Evolutionary conservation across 2,888 invertebrate genomes (phyloP).

Genomic region (Tribolium freemani): DNA sequence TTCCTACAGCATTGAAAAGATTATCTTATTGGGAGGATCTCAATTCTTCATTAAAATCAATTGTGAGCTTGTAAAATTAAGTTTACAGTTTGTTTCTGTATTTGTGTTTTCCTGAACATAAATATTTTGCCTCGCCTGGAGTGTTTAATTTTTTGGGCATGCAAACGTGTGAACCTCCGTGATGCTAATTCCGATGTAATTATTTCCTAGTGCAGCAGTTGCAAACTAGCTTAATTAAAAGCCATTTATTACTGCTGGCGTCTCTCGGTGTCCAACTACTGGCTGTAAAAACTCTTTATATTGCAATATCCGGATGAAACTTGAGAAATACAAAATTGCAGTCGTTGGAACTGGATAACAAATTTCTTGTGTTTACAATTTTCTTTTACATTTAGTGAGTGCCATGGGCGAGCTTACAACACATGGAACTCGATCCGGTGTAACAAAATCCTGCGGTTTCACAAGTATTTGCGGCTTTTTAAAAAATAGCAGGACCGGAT

Average conservation of each 20-base stretch:
- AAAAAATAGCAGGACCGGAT: conserved; percentile 19
- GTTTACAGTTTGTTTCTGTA: background rate
- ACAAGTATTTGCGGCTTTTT: conserved; percentile 30
- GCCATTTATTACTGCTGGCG: conserved; percentile 9
- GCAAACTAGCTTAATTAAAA: conserved; percentile 20
- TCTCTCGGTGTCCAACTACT: background rate
- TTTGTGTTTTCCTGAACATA: background rate
- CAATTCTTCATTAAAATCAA: background rate
- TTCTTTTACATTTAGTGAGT: conserved; percentile 6
- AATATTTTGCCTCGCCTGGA: background rate
- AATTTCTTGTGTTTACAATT: background rate
- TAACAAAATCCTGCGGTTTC: conserved; percentile 40
- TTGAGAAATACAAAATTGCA: conserved; percentile 3
- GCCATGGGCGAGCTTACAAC: conserved; percentile 16
- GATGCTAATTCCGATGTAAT: conserved; percentile 7
- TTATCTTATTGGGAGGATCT: background rate
- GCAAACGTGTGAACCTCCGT: conserved; percentile 17
- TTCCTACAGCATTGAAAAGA: background rate
- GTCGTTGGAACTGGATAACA: conserved; percentile 4
- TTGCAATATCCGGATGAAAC: conserved; percentile 27
- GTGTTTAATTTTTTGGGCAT: background rate
- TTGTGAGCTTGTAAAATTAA: background rate
- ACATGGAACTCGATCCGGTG: conserved; percentile 21
- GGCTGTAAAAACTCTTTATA: conserved; percentile 1
- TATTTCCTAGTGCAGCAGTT: conserved; percentile 6